A percentile compares a stretch with the other conserved stretches of the same genome.
These are phyloP conservation scores for Vanessa cardui DNA, from an alignment of 2,888 invertebrate species.

Conservation along the genomic window DNA sequence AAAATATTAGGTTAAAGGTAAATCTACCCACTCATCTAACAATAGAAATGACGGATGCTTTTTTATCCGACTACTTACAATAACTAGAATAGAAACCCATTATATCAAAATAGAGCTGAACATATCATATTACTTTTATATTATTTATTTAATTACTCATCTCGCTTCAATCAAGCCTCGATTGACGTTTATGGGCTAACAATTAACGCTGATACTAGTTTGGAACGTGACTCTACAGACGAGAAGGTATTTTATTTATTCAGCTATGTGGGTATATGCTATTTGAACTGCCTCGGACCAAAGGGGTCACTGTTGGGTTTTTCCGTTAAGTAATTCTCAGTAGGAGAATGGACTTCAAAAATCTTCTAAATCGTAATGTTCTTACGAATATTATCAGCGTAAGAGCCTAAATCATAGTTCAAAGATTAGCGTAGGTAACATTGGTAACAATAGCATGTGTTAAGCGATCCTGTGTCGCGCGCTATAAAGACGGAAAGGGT, in stretches of 20 bases:
- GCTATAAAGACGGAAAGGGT: too few relatives aligned
- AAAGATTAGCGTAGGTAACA: too few relatives aligned
- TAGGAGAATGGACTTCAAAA: too few relatives aligned
- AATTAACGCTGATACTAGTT: background rate
- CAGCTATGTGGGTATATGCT: background rate
- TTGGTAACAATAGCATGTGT: too few relatives aligned
- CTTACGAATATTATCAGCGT: too few relatives aligned
- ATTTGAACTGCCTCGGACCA: too few relatives aligned
- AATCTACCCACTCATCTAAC: background rate
- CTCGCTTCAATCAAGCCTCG: background rate
- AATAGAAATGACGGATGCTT: background rate
- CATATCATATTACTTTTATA: background rate
- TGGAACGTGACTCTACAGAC: background rate
- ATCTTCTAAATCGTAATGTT: too few relatives aligned
- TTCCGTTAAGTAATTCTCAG: too few relatives aligned
- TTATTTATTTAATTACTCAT: conserved; percentile 2
- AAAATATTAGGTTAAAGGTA: background rate
- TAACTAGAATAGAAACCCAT: background rate
- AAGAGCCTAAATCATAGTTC: too few relatives aligned
- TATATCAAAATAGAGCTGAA: too few relatives aligned
- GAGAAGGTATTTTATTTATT: background rate
- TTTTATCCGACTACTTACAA: background rate
- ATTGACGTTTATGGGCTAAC: conserved; percentile 1
- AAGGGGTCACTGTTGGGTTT: too few relatives aligned
- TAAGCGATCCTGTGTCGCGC: too few relatives aligned